A percentile compares a stretch with the other conserved stretches of the same genome.
Conservation (phyloP, 2,113 vertebrate species). For the Tachysurus vachellii region DNA sequence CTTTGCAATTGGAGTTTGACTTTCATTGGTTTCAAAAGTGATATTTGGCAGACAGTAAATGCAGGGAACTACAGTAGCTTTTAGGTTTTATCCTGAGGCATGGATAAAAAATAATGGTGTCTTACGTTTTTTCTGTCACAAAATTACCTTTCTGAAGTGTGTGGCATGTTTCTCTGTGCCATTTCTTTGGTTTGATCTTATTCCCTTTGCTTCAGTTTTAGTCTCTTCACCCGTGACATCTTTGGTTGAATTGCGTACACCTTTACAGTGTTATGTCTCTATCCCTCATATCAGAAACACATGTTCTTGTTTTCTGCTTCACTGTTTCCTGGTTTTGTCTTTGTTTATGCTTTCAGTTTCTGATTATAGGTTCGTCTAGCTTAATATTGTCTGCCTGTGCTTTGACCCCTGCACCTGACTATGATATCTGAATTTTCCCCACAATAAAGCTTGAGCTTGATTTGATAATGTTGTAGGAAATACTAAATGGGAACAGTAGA, state of each 20-base stretch:
- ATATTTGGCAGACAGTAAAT: conserved; percentile 14
- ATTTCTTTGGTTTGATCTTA: background rate
- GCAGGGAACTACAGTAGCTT: background rate
- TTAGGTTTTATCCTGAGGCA: conserved; percentile 12
- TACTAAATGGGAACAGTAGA: background rate
- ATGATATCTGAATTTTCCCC: background rate
- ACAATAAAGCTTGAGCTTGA: background rate
- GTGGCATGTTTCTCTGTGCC: background rate
- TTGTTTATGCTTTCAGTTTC: background rate
- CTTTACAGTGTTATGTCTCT: background rate
- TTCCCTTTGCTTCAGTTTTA: background rate
- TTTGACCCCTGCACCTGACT: background rate
- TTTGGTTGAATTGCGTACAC: background rate
- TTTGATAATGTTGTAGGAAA: background rate
- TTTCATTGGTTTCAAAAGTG: conserved; percentile 5
- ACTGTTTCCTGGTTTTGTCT: background rate
- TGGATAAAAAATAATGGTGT: background rate
- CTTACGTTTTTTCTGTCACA: background rate
- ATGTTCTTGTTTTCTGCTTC: background rate
- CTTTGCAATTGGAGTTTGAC: background rate
- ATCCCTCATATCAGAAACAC: background rate
- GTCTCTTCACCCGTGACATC: background rate
- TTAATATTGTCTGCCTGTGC: background rate
- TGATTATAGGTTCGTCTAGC: background rate
- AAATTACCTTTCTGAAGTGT: background rate